phyloP scores from a whole-genome alignment of 1,140 invertebrate genomes.

The Octopus bimaculoides region DNA sequence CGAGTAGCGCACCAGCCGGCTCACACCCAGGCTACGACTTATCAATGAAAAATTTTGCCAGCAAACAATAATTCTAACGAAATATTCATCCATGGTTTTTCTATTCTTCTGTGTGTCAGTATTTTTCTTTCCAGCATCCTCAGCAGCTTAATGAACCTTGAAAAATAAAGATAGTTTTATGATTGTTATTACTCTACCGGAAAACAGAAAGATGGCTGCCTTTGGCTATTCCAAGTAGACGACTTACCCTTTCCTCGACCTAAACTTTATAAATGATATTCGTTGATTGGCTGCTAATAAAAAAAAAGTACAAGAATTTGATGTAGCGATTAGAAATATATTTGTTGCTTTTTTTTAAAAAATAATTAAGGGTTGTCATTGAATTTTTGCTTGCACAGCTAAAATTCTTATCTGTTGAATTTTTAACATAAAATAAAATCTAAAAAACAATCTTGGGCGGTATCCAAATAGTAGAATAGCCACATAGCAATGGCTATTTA shows the following conservation, averaged over 20 bases:
- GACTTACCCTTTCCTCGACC: background rate
- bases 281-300: background rate
- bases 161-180: background rate
- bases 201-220: constrained; percentile 14
- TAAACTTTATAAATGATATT: background rate
- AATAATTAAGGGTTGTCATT: background rate
- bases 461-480: background rate
- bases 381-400: background rate
- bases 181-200: constrained; percentile 9
- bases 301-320: background rate
- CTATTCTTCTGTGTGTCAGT: background rate
- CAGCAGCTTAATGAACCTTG: background rate
- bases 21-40: background rate
- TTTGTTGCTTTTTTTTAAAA: background rate
- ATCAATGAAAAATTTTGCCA: constrained; percentile 9
- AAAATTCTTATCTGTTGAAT: no score
- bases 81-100: background rate
- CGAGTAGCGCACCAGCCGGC: background rate
- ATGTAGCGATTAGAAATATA: background rate
- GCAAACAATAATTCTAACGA: background rate
- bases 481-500: background rate
- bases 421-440: no score
- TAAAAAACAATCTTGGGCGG: background rate
- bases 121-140: background rate
- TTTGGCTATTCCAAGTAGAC: background rate